Base-by-base conservation (phyloP, 2,888 invertebrate species). In the Petrolisthes manimaculis region DNA sequence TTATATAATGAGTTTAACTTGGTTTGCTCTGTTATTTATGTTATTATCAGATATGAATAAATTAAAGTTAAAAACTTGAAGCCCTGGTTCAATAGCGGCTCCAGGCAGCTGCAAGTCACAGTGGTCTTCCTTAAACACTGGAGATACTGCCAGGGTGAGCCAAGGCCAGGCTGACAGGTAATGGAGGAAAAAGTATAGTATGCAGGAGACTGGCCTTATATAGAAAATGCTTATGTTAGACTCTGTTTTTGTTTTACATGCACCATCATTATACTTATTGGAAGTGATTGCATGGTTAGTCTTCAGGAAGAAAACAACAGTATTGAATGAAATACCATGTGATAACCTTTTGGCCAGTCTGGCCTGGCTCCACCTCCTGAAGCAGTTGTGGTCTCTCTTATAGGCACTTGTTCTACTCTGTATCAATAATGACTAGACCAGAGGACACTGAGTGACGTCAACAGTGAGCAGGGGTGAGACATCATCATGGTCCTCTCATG, bases 371-470 rank as follows among this genome's bases (percentile, higher is more conserved):
- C 61, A 9, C 18, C 18, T 61, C 61, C 61, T 61, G 18, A 18
- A 51, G 37, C 24, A n/a, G 24, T 81, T 51, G 56, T 21, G 6
- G 67, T 86, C 77, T 83, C 77, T 78, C 54, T 37, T 67, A 83
- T 87, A 87, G 87, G 87, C 87, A 87, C 87, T 87, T 87, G 83
- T 84, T 83, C 74, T 84, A 87, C 83, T 83, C 87, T 87, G 87
- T 87, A 83, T 84, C 69, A 87, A 83, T 84, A 86, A 79, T 87
- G 87, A 87, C 87, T 87, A 87, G 87, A 83, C 67, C 87, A 87
- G 83, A 87, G 84, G 87, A 87, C 83, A 84, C 77, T 55, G 69
- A 86, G 69, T 75, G 4, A 56, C 8, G 61, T 67, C 69, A 8
- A 55, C n/a, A 53, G 74, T 37, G 18, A 74, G 55, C n/a, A 21